Conservation (phyloP, 2,888 invertebrate species). For the Leptura quadrifasciata region DNA sequence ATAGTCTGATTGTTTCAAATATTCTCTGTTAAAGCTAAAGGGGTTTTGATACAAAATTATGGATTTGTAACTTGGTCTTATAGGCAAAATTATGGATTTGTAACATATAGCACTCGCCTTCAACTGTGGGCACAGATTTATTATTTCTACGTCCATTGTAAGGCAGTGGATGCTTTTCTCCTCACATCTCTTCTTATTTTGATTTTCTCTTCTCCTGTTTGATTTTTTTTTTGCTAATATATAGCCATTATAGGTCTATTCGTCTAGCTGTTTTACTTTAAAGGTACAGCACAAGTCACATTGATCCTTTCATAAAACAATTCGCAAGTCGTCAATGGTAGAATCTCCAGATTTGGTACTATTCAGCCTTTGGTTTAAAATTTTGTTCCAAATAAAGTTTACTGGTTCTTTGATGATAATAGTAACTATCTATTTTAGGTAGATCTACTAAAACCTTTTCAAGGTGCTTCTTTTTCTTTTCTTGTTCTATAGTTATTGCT, state of each 20-base stretch:
- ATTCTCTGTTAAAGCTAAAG: too few species aligned
- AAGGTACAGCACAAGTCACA: constrained; percentile 11
- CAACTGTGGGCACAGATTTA: background rate
- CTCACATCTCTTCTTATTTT: background rate
- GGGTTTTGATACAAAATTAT: too few species aligned
- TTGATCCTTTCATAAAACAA: constrained; percentile 17
- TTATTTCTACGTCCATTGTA: background rate
- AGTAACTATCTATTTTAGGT: background rate
- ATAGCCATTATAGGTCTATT: background rate
- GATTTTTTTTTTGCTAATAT: constrained; percentile 3
- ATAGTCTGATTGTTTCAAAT: too few species aligned
- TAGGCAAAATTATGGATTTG: too few species aligned
- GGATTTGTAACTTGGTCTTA: background rate
- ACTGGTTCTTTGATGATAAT: background rate
- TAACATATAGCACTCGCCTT: background rate
- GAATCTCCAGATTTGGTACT: background rate
- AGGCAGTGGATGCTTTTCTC: constrained; percentile 8
- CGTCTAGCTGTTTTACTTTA: constrained; percentile 7
- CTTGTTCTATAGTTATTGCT: background rate
- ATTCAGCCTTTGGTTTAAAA: constrained; percentile 11
- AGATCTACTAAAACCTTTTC: background rate
- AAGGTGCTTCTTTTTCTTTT: background rate
- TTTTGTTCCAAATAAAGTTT: constrained; percentile 8
- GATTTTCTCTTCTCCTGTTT: background rate
- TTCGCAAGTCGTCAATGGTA: background rate